These are phyloP conservation scores for Eupithecia subumbrata DNA, from an alignment of 2,888 invertebrate species.

Conservation along the genomic window DNA sequence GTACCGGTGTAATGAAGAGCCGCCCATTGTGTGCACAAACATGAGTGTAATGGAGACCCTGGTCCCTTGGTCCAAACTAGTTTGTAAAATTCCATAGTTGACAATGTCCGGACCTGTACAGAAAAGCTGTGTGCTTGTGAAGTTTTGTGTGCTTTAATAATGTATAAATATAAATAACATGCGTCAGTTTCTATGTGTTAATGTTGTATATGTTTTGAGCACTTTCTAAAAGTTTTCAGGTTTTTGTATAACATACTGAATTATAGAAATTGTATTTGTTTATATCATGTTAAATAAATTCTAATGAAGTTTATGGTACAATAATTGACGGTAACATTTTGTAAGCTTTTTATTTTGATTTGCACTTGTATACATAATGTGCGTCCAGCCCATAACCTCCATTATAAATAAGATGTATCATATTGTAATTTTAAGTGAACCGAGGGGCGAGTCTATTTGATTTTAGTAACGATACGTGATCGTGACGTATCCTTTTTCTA, in stretches of 20 bases:
- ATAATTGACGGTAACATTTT: background rate
- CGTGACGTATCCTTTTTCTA: too few relatives aligned
- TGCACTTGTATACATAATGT: background rate
- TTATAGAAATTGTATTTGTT: background rate
- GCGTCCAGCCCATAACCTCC: background rate
- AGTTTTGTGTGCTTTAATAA: conserved; percentile 1
- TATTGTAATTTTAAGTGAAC: background rate
- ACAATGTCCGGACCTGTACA: background rate
- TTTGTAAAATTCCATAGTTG: background rate
- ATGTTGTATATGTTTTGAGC: background rate
- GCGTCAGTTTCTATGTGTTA: background rate
- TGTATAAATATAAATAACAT: conserved; percentile 6
- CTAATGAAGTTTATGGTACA: background rate
- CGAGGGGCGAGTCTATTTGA: too few relatives aligned
- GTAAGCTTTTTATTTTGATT: background rate
- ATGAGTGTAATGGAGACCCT: too few relatives aligned
- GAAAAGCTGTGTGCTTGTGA: background rate
- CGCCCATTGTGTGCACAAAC: background rate
- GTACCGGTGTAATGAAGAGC: too few relatives aligned
- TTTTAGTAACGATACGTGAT: too few relatives aligned
- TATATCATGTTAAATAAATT: background rate
- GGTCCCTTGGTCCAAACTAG: background rate
- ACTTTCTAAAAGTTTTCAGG: background rate
- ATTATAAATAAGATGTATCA: background rate
- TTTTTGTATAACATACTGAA: background rate